These are phyloP conservation scores for Notothenia coriiceps DNA, from an alignment of 2,113 vertebrate genomes.

Conservation along the genomic window DNA sequence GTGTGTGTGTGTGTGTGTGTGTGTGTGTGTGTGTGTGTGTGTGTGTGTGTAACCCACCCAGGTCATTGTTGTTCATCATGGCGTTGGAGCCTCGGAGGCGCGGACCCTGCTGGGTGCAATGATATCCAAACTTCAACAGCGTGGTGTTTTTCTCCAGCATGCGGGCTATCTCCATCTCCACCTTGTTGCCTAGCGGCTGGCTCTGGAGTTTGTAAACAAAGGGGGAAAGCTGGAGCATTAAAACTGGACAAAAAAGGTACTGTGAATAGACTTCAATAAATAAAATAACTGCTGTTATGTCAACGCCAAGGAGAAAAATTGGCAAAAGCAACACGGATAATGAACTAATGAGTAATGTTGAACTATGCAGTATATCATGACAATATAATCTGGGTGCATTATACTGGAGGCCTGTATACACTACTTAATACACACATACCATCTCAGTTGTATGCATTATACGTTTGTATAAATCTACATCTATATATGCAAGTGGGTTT, in stretches of 20 bases:
- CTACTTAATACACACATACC: conserved; percentile 18
- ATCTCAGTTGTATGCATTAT: background rate
- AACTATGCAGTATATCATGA: conserved; percentile 26
- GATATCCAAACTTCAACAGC: conserved; percentile 95
- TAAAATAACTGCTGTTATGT: background rate
- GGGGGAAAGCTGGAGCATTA: background rate
- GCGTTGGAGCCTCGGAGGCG: conserved; percentile 94
- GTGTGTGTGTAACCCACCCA: conserved; percentile 86
- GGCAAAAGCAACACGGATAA: background rate
- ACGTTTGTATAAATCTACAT: background rate
- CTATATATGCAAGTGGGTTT: background rate
- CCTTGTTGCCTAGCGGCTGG: conserved; percentile 97
- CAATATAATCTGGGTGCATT: conserved; percentile 21
- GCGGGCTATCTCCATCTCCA: conserved; percentile 97
- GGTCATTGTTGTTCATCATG: conserved; percentile 99
- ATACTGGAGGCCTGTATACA: conserved; percentile 49
- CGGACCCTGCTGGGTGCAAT: conserved; percentile 98
- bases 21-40: conserved; percentile 10
- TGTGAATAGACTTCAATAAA: background rate
- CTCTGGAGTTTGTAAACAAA: conserved; percentile 82
- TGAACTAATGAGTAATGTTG: background rate
- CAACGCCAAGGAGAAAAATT: background rate
- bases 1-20: conserved; percentile 4
- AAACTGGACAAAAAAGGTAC: background rate
- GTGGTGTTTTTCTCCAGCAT: conserved; percentile 97